Conservation (phyloP, 2,888 invertebrate genomes). For the Calliphora vomitoria region DNA sequence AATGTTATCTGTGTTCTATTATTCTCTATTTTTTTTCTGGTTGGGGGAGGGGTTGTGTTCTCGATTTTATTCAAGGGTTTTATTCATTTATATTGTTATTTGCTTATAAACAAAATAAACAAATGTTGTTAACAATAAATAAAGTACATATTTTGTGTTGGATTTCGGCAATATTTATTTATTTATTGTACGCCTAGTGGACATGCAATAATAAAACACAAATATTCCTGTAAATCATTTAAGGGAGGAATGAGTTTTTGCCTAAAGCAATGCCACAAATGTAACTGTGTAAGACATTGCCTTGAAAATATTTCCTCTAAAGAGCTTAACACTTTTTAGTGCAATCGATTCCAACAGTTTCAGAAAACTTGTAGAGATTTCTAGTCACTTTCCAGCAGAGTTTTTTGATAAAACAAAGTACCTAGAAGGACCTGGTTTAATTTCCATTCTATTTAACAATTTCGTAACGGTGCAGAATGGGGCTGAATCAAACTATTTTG, state of each 20-base stretch:
- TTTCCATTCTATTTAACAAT: no score
- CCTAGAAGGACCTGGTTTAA: no score
- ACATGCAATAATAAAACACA: constrained; percentile 5
- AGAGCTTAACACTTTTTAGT: no score
- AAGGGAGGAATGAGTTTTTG: neutral
- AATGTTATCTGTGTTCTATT: neutral
- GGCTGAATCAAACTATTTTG: no score
- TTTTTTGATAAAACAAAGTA: no score
- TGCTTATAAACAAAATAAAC: constrained; percentile 7
- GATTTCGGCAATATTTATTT: constrained; percentile 19
- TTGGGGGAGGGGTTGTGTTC: no score
- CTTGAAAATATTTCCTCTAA: no score
- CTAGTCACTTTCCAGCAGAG: no score
- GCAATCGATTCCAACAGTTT: no score
- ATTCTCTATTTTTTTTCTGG: neutral
- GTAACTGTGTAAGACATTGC: no score
- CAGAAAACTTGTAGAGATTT: no score
- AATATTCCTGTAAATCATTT: neutral
- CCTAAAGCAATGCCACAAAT: neutral
- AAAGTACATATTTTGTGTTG: neutral
- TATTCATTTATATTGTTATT: constrained; percentile 17
- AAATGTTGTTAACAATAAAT: constrained; percentile 11
- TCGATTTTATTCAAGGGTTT: neutral
- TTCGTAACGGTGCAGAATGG: no score
- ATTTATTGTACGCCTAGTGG: neutral